phyloP scores from a whole-genome alignment of 1,140 invertebrate species.

The Drosophila takahashii region DNA sequence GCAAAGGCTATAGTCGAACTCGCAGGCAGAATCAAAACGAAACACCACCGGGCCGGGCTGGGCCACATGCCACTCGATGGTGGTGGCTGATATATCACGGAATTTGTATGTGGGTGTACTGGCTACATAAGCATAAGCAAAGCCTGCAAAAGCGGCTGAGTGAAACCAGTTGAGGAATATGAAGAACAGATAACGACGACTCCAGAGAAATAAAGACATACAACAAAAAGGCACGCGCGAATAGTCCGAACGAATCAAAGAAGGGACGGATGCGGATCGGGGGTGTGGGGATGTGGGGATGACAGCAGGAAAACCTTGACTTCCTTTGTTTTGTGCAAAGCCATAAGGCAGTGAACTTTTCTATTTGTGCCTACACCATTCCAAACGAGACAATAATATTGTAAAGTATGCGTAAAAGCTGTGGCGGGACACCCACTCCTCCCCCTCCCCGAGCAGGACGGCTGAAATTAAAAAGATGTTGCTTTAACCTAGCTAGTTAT shows the following conservation, averaged over 20 bases:
- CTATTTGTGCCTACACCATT: conserved; percentile 24
- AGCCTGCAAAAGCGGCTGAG: conserved; percentile 35
- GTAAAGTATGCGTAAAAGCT: conserved; percentile 2
- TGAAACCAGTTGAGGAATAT: conserved; percentile 80
- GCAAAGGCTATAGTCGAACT: conserved; percentile 22
- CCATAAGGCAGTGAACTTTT: conserved; percentile 65
- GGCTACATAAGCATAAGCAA: conserved; percentile 44
- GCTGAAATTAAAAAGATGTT: not conserved
- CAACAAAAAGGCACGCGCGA: conserved; percentile 67
- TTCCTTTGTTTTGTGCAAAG: conserved; percentile 65
- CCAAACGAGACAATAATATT: conserved; percentile 18
- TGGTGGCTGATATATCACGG: conserved; percentile 74
- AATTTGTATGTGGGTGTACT: conserved; percentile 80
- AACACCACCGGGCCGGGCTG: conserved; percentile 21
- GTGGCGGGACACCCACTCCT: not conserved
- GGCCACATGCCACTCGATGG: conserved; percentile 63
- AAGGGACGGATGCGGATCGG: conserved; percentile 30
- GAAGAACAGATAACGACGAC: conserved; percentile 76
- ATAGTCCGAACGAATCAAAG: conserved; percentile 32
- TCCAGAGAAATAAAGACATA: conserved; percentile 75
- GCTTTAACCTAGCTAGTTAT: not conserved
- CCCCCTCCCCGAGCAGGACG: not conserved
- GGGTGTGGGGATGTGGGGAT: conserved; percentile 16
- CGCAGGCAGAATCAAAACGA: conserved; percentile 33
- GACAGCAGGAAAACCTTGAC: conserved; percentile 54